A percentile compares a stretch with the other conserved stretches of the same genome.
These are phyloP conservation scores for Progne subis DNA, from an alignment of 2,113 vertebrate species.

Conservation along the genomic window DNA sequence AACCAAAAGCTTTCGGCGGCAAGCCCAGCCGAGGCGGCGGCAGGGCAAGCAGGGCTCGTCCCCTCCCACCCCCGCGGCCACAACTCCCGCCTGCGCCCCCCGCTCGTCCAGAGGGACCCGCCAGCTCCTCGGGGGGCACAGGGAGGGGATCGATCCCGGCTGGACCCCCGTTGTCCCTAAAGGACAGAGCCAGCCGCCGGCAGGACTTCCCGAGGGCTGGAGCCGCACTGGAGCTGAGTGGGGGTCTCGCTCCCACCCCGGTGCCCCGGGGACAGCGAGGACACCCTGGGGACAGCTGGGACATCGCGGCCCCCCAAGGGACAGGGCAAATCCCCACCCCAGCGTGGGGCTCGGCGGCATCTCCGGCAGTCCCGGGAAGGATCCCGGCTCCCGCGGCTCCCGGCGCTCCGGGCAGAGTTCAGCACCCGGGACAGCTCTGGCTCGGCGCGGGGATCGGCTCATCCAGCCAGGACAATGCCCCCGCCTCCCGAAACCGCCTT, in stretches of 20 bases:
- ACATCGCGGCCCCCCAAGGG: too few relatives aligned
- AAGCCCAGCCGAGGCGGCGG: background rate
- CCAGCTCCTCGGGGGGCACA: accelerated
- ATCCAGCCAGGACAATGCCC: background rate
- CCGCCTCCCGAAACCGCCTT: background rate
- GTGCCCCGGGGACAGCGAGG: accelerated
- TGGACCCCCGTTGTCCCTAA: too few relatives aligned
- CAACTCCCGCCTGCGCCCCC: background rate
- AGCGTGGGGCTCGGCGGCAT: too few relatives aligned
- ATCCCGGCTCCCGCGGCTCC: too few relatives aligned
- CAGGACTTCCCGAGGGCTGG: background rate
- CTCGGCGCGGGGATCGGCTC: accelerated
- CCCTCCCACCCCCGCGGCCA: background rate
- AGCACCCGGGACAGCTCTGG: slow-evolving; percentile 44
- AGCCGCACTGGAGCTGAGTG: background rate
- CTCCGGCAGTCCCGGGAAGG: background rate
- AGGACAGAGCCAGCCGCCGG: too few relatives aligned
- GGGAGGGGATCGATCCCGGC: accelerated
- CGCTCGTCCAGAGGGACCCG: accelerated
- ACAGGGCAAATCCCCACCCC: background rate
- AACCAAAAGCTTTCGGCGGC: background rate
- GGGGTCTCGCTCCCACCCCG: background rate
- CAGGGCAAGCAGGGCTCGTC: background rate
- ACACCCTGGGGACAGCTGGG: background rate
- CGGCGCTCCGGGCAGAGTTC: background rate